Base-by-base conservation (phyloP, 2,888 invertebrate species). In the Encarsia formosa region DNA sequence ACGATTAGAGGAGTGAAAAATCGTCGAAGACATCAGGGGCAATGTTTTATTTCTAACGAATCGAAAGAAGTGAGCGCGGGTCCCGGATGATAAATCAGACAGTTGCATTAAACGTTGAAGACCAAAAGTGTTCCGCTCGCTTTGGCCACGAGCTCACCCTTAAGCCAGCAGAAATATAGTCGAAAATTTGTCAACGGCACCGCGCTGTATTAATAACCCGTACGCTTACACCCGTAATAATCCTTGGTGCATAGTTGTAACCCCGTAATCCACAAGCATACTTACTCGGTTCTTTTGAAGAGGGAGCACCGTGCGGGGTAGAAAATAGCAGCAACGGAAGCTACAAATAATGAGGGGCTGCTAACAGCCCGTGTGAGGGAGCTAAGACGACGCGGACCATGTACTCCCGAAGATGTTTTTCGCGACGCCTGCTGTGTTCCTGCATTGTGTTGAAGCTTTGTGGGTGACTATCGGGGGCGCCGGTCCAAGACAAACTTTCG, bases 261-360 rank as follows among this genome's bases (percentile, higher is more conserved):
- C n/a, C n/a, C n/a, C n/a, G n/a, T n/a, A n/a, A n/a, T n/a, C n/a
- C n/a, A n/a, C n/a, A n/a, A n/a, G n/a, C n/a, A n/a, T n/a, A n/a
- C n/a, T n/a, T n/a, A n/a, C n/a, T n/a, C n/a, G n/a, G n/a, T n/a
- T n/a, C n/a, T n/a, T n/a, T n/a, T n/a, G n/a, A n/a, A n/a, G n/a
- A n/a, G n/a, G n/a, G n/a, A n/a, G n/a, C n/a, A n/a, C n/a, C n/a
- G n/a, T n/a, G n/a, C n/a, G n/a, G n/a, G 37, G 46, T 48, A 45
- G 43, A 60, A 68, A 68, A 68, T 68, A 67, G 67, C 65, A 58
- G 57, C 58, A 69, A 64, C 73, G 73, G 73, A 73, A 73, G 73
- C 70, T 67, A 73, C 71, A 73, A 73, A 73, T 73, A 73, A 73
- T 69, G 68, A 63, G 66, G 43, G 69, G 72, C 68, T 61, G 66